phyloP scores from a whole-genome alignment of 2,113 vertebrate genomes.

The Sus scrofa region T2T-Sscrofa CM000818.6:123421001-123421500 shows the following conservation, averaged over 20 bases:
- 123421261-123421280: too few relatives aligned
- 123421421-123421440: background rate
- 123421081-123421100: background rate
- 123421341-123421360: background rate
- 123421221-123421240: background rate
- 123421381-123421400: background rate
- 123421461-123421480: background rate
- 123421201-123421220: background rate
- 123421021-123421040: constrained; percentile 3
- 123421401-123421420: accelerated
- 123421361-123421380: background rate
- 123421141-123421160: background rate
- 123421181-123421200: accelerated
- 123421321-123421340: background rate
- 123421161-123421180: background rate
- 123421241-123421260: too few relatives aligned
- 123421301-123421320: too few relatives aligned
- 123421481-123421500: background rate
- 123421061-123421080: background rate
- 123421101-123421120: background rate
- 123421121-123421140: background rate
- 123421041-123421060: background rate
- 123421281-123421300: too few relatives aligned
- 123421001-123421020: background rate
- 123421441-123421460: background rate